Percentiles rank a stretch among this genome's conserved stretches.
phyloP scores from a whole-genome alignment of 92 coral and sea anemone species.

The Palythoa caribaeorum region DNA sequence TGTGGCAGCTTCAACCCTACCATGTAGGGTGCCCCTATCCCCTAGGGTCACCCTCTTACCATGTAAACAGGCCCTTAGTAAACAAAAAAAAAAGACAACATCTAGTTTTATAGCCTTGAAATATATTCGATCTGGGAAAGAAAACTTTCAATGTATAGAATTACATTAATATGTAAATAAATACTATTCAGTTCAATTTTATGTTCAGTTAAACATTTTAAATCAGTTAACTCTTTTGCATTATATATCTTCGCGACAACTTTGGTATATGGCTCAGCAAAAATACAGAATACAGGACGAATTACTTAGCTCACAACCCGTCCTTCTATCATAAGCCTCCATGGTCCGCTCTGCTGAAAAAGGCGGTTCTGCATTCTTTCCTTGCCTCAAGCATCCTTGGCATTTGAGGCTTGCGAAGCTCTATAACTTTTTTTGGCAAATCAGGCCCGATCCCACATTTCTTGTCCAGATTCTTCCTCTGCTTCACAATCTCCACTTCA shows the following conservation, averaged over 20 bases:
- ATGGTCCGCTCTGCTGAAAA: slow-evolving; percentile 48
- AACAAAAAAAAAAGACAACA: neutral
- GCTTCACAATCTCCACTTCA: slow-evolving; percentile 24
- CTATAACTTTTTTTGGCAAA: slow-evolving; percentile 38
- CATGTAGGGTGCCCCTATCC: no score
- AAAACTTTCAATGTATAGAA: slow-evolving; percentile 15
- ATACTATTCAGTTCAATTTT: slow-evolving; percentile 24
- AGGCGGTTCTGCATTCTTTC: slow-evolving; percentile 29
- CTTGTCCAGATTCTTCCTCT: slow-evolving; percentile 36
- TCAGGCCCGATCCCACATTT: slow-evolving; percentile 21
- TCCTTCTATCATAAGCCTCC: slow-evolving; percentile 35
- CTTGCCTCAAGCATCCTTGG: slow-evolving; percentile 33
- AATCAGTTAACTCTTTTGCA: neutral
- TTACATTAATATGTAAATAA: slow-evolving; percentile 19
- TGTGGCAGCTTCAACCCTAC: no score
- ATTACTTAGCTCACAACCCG: slow-evolving; percentile 24
- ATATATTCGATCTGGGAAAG: slow-evolving; percentile 10
- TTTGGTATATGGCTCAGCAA: no score
- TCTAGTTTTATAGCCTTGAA: slow-evolving; percentile 16
- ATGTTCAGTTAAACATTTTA: slow-evolving; percentile 11
- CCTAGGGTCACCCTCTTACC: no score
- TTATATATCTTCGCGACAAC: neutral
- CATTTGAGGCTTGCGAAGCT: slow-evolving; percentile 16
- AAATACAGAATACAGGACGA: neutral
- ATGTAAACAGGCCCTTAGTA: no score